Conservation (phyloP, 2,888 invertebrate genomes). For the Eilema griseolum region DNA sequence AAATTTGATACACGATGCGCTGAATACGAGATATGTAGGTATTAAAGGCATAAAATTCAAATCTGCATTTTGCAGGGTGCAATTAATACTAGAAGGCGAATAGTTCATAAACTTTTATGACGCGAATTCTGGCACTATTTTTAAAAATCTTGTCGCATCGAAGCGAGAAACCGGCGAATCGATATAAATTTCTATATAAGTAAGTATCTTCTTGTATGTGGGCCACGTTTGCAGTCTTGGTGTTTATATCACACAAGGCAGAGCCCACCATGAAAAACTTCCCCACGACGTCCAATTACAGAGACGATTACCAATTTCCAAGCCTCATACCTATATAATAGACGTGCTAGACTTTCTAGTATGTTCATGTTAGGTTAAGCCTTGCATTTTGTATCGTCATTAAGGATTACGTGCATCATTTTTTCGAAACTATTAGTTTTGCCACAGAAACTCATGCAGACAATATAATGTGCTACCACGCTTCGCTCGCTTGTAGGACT, state of each 20-base stretch:
- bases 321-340: conserved; percentile 19
- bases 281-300: conserved; percentile 44
- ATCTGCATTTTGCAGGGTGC: not conserved
- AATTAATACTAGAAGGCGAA: not conserved
- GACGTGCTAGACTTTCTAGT: conserved; percentile 23
- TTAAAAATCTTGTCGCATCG: conserved; percentile 17
- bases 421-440: conserved; percentile 13
- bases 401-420: conserved; percentile 13
- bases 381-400: conserved; percentile 19
- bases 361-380: conserved; percentile 18
- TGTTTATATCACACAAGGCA: conserved; percentile 25
- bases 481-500: not conserved
- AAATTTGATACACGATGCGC: not conserved
- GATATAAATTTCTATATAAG: conserved; percentile 32
- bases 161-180: conserved; percentile 34
- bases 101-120: not conserved
- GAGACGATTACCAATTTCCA: conserved; percentile 41
- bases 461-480: conserved; percentile 2
- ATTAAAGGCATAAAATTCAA: not conserved
- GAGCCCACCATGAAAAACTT: conserved; percentile 46
- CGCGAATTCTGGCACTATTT: not conserved
- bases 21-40: not conserved
- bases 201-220: conserved; percentile 41
- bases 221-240: conserved; percentile 31
- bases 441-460: conserved; percentile 18